Evolutionary conservation across 2,113 vertebrate genomes (phyloP).

Genomic region (Amia ocellicauda): DNA sequence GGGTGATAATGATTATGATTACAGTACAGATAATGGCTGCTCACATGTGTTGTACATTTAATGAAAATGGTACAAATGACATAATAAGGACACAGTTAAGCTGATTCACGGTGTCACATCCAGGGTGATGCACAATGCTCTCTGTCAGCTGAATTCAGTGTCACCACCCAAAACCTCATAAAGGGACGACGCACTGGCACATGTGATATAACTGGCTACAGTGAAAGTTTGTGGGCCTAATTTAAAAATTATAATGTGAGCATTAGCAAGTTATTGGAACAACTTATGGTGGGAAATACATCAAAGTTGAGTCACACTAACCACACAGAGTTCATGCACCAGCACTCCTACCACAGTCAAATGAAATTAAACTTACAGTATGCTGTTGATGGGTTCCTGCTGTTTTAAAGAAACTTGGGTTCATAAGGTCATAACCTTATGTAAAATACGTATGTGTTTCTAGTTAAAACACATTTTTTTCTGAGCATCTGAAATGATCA

Average conservation of each 20-base stretch:
- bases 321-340: too few relatives aligned
- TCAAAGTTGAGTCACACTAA: too few relatives aligned
- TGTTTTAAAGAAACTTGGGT: not conserved
- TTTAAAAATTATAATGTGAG: too few relatives aligned
- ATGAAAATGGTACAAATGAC: not conserved
- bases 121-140: not conserved
- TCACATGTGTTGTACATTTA: not conserved
- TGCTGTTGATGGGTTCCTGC: not conserved
- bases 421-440: too few relatives aligned
- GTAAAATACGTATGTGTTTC: too few relatives aligned
- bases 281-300: not conserved
- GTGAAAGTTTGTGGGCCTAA: not conserved
- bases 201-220: not conserved
- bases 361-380: not conserved
- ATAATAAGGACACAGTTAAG: slow-evolving; percentile 3
- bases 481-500: too few relatives aligned
- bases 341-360: not conserved
- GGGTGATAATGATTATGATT: not conserved
- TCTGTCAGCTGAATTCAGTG: not conserved
- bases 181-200: not conserved
- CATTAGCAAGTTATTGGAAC: not conserved
- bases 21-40: not conserved
- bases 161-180: not conserved
- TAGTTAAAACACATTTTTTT: too few relatives aligned
- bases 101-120: not conserved